A percentile compares a stretch with the other conserved stretches of the same genome.
Conservation (phyloP, 2,797 vertebrate genomes). For the Notamacropus eugenii region DNA sequence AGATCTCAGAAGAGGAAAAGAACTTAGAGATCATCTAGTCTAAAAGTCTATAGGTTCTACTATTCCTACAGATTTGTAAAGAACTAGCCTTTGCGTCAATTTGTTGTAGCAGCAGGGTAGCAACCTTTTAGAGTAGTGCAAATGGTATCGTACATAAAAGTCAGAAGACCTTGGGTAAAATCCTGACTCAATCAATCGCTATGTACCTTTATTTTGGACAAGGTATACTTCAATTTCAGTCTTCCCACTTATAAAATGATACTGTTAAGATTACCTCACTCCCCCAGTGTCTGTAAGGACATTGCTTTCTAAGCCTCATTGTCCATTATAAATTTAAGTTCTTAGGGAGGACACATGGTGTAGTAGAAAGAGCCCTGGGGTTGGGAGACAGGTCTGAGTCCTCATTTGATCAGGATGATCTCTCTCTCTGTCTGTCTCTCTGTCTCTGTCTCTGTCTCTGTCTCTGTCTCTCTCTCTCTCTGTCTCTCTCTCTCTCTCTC, state of each 20-base stretch:
- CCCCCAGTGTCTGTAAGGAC: no score
- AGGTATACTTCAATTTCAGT: neutral
- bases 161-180: neutral
- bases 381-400: neutral
- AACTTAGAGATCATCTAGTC: neutral
- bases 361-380: neutral
- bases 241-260: neutral
- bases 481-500: no score
- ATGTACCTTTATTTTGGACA: neutral
- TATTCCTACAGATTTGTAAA: neutral
- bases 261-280: neutral
- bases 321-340: no score
- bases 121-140: neutral
- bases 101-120: no score
- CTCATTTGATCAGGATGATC: neutral
- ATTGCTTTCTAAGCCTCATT: neutral
- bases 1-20: neutral
- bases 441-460: no score
- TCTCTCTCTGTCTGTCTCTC: no score
- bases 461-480: no score
- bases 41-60: neutral
- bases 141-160: neutral
- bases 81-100: no score
- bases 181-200: neutral
- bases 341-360: no score